phyloP scores from a whole-genome alignment of 2,113 vertebrate species.

The Archocentrus centrarchus region DNA sequence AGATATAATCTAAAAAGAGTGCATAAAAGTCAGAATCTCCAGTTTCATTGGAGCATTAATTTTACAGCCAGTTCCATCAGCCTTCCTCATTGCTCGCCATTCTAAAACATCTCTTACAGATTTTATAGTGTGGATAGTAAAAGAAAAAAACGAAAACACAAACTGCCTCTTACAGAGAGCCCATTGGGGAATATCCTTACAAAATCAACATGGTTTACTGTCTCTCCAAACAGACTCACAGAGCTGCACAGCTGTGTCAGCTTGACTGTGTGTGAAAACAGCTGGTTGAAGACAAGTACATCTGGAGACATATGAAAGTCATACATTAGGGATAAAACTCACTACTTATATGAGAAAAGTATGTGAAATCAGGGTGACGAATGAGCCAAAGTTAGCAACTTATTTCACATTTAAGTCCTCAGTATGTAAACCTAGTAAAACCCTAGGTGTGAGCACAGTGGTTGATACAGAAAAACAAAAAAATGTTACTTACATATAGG shows the following conservation, averaged over 20 bases:
- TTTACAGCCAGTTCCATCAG: slow-evolving; percentile 37
- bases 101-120: slow-evolving; percentile 28
- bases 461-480: not conserved
- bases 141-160: slow-evolving; percentile 33
- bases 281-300: slow-evolving; percentile 53
- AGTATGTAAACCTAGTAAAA: not conserved
- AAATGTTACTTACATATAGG: slow-evolving; percentile 66
- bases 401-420: not conserved
- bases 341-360: not conserved
- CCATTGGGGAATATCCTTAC: slow-evolving; percentile 21
- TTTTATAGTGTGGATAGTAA: slow-evolving; percentile 62
- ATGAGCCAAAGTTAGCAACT: not conserved
- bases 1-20: slow-evolving; percentile 38
- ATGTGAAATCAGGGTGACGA: not conserved
- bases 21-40: slow-evolving; percentile 45
- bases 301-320: slow-evolving; percentile 38
- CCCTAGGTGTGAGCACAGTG: not conserved
- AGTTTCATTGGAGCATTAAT: slow-evolving; percentile 54
- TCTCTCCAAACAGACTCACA: slow-evolving; percentile 37
- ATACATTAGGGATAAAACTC: slow-evolving; percentile 14
- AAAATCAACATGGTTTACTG: slow-evolving; percentile 56
- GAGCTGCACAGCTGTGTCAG: slow-evolving; percentile 60
- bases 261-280: slow-evolving; percentile 58
- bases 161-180: slow-evolving; percentile 23
- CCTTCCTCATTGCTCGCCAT: slow-evolving; percentile 19